Base-by-base conservation (phyloP, 2,113 vertebrate species). In the Anguilla japonica region DNA sequence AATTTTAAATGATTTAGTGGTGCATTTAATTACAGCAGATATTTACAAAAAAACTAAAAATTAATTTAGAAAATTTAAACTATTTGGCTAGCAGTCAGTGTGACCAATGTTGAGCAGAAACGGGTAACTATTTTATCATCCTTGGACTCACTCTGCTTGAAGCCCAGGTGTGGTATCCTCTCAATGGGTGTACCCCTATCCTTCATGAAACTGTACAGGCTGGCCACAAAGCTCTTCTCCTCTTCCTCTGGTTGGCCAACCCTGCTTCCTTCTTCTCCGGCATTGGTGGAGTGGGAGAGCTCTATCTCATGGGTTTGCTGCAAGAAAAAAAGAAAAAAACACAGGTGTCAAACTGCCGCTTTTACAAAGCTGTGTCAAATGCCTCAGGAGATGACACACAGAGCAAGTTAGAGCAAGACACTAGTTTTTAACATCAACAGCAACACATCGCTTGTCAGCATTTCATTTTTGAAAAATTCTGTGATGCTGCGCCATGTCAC, bases 121-220 rank as follows among this genome's bases (percentile, higher is more conserved):
- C 29, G 8, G 41, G 20, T 56, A 41, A 41, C 43, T 43, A 56
- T 2, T 39, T 50, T 1, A 29, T 85, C 50, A 29, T 81, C 63
- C 3, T 1, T 46, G 8, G 84, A 95, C 96, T 67, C 93, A 99
- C 98, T 98, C 94, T 99, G 98, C 90, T 99, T 99, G 94, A 99
- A 99, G 93, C 98, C 98, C 0, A 99, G 95, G 89, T 99, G 98
- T 80, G 98, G 98, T 87, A 99, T 98, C 92, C 98, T 96, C 92
- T 99, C 98, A 81, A 99, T 99, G 39, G 98, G 97, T 0, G 97
- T 97, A 81, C 89, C 96, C 41, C 97, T 94, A 3, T 97, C 96
- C 95, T 97, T 97, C 98, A 99, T 99, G 89, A 98, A 99, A 84
- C 94, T 92, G 94, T 98, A 96, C 89, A 99, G 95, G 90, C 94